These are phyloP conservation scores for Callopanchax toddi DNA, from an alignment of 2,113 vertebrate genomes.

Conservation along the genomic window DNA sequence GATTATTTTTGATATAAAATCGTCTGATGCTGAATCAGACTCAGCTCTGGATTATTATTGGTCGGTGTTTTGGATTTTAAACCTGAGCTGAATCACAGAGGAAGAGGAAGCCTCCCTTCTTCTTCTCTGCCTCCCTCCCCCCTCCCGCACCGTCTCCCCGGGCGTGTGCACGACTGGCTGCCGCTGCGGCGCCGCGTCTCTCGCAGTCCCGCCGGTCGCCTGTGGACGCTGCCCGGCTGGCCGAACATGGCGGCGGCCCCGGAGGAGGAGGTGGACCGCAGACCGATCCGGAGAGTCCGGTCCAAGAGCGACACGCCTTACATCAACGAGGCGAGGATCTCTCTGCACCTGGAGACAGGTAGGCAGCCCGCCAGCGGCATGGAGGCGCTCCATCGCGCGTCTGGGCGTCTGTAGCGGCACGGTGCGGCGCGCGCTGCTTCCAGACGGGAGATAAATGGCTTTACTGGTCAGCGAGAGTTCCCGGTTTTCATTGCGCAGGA, in stretches of 20 bases:
- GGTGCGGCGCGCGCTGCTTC: neutral
- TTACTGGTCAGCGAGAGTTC: slow-evolving; percentile 30
- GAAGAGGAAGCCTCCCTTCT: slow-evolving; percentile 17
- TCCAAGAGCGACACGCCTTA: slow-evolving; percentile 99
- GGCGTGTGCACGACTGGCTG: slow-evolving; percentile 54
- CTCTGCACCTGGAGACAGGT: slow-evolving; percentile 94
- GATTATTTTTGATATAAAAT: too few species aligned
- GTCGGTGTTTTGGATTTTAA: neutral
- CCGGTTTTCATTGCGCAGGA: slow-evolving; percentile 50
- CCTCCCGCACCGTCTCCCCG: slow-evolving; percentile 56
- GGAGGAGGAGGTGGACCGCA: slow-evolving; percentile 91
- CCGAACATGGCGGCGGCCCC: slow-evolving; percentile 89
- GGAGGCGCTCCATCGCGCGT: slow-evolving; percentile 14
- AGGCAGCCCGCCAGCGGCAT: slow-evolving; percentile 47
- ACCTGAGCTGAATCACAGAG: slow-evolving; percentile 14
- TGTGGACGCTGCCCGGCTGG: slow-evolving; percentile 82
- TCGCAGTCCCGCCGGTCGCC: slow-evolving; percentile 85
- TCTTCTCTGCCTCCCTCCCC: slow-evolving; percentile 36
- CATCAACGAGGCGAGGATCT: slow-evolving; percentile 95
- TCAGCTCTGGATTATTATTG: too few species aligned
- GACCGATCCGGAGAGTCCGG: slow-evolving; percentile 93
- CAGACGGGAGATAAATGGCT: slow-evolving; percentile 10
- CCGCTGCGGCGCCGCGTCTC: slow-evolving; percentile 63
- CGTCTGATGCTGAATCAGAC: too few species aligned
- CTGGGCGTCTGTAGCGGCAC: slow-evolving; percentile 17